phyloP scores from a whole-genome alignment of 2,113 vertebrate genomes.

The Climacteris rufus region DNA sequence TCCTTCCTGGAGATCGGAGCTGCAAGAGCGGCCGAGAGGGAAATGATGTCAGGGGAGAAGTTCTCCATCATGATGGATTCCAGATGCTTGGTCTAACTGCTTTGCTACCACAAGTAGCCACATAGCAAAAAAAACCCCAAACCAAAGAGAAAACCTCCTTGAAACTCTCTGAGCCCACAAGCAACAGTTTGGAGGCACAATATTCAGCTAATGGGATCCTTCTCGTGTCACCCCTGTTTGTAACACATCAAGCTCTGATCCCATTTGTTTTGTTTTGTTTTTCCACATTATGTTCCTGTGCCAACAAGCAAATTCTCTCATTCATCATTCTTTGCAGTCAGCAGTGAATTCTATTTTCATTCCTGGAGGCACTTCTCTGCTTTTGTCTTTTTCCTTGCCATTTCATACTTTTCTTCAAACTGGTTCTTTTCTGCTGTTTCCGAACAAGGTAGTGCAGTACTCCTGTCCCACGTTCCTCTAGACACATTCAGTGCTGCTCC shows the following conservation, averaged over 20 bases:
- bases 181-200: neutral
- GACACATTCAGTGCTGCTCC: neutral
- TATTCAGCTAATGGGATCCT: neutral
- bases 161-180: neutral
- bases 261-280: neutral
- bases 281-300: neutral
- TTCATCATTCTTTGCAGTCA: neutral
- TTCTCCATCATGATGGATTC: neutral
- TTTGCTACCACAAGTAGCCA: neutral
- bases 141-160: neutral
- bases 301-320: constrained; percentile 5
- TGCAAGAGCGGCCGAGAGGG: neutral
- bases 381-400: neutral
- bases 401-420: neutral
- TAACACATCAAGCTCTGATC: neutral
- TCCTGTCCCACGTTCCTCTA: neutral
- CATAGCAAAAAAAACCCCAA: neutral
- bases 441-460: neutral
- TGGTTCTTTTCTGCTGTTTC: neutral
- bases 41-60: neutral
- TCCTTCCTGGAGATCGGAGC: neutral
- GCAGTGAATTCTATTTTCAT: neutral
- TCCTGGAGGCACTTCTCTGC: neutral
- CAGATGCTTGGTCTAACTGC: neutral
- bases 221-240: neutral